These are phyloP conservation scores for Drosophila littoralis DNA, from an alignment of 1,140 invertebrate species.

Conservation along the genomic window DNA sequence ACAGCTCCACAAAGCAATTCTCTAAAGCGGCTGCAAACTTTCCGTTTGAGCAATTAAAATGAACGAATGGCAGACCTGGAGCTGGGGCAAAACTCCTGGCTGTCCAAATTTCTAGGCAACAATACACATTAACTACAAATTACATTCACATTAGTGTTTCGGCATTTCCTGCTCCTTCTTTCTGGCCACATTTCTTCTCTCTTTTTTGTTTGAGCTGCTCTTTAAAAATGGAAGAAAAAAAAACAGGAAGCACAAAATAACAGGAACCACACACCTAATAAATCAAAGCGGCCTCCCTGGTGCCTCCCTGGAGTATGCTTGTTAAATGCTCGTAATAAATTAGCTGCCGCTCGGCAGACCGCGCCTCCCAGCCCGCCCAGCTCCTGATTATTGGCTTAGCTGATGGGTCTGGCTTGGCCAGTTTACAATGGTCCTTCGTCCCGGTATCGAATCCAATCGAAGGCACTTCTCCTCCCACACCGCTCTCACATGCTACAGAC, in stretches of 20 bases:
- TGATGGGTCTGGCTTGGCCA: conserved; percentile 60
- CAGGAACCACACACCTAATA: conserved; percentile 74
- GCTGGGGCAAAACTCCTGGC: not conserved
- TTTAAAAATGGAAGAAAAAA: conserved; percentile 33
- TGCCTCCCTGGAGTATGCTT: conserved; percentile 76
- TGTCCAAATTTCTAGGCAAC: conserved; percentile 48
- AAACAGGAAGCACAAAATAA: not conserved
- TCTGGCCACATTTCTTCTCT: conserved; percentile 19
- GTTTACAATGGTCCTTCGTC: conserved; percentile 60
- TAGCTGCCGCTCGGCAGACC: conserved; percentile 64
- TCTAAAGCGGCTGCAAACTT: conserved; percentile 32
- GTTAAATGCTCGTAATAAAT: conserved; percentile 82
- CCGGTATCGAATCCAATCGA: conserved; percentile 68
- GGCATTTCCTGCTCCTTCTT: conserved; percentile 54
- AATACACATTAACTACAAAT: conserved; percentile 78
- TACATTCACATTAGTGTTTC: conserved; percentile 82
- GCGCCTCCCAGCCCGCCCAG: conserved; percentile 13
- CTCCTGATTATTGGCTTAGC: conserved; percentile 73
- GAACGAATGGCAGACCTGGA: conserved; percentile 11
- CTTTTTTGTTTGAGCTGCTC: conserved; percentile 1
- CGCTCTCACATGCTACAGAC: conserved; percentile 53
- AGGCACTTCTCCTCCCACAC: conserved; percentile 27
- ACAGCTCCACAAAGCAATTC: not conserved
- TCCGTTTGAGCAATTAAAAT: conserved; percentile 72
- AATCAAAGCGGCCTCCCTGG: conserved; percentile 74